Base-by-base conservation (phyloP, 2,888 invertebrate species). In the Scaptomyza cyrtandrae region DNA sequence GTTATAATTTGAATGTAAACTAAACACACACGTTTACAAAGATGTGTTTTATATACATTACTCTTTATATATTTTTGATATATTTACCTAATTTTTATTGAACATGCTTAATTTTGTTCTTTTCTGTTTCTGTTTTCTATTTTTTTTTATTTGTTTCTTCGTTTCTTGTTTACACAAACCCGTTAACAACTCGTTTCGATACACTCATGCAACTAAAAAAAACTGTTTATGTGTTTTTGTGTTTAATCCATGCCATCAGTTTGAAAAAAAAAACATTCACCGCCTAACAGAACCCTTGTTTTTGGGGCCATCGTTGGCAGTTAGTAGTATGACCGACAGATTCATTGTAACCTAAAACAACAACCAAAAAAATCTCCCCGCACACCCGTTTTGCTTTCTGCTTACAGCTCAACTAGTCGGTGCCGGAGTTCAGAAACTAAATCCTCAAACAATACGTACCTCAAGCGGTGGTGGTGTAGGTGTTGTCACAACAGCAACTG, bases 351-450 rank as follows among this genome's bases (percentile, higher is more conserved):
- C 88, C 89, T 81, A 82, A 81, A 80, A 72, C 70, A 80, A 73
- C 83, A 86, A 83, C 70, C 71, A 83, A 83, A 80, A 79, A 83
- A 86, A 84, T 69, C 66, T 84, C 82, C 83, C 83, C 83, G 83
- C 83, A 86, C 89, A 88, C 85, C 78, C 86, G 85, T 84, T 89
- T 71, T 88, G 88, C 86, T 88, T 78, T 89, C 69, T 88, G 69
- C 73, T 90, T 90, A 59, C 89, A 92, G 92, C 92, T 89, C 92
- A 95, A 92, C 92, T 95, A 87, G 94, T 95, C 92, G 93, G 94
- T 60, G 93, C 95, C 75, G 94, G 95, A 68, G 94, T 95, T 90
- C 95, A 95, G 91, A 94, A 93, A 84, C 75, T 92, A 71, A 92
- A 91, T 90, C 88, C 91, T 78, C 90, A 92, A 87, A 86, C 92